These are phyloP conservation scores for Myopa testacea DNA, from an alignment of 2,888 invertebrate genomes.

Conservation along the genomic window DNA sequence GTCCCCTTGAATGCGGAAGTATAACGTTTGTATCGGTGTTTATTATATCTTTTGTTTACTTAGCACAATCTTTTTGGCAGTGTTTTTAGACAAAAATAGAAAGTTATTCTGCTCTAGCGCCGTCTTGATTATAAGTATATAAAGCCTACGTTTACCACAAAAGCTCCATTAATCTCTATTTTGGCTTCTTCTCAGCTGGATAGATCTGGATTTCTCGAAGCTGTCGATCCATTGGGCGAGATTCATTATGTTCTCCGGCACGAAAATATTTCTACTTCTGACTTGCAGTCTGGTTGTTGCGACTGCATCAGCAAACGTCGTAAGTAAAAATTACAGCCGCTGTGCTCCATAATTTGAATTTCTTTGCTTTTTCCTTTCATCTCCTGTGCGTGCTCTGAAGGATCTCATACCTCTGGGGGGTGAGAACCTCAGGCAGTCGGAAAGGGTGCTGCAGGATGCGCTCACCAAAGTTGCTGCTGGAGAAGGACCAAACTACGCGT, in stretches of 20 bases:
- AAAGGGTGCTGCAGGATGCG: slow-evolving; percentile 45
- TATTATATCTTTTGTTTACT: no score
- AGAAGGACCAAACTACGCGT: slow-evolving; percentile 50
- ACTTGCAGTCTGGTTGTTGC: slow-evolving; percentile 1
- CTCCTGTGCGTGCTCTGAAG: slow-evolving; percentile 4
- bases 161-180: no score
- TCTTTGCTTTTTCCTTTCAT: background rate
- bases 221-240: background rate
- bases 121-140: no score
- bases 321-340: background rate
- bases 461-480: slow-evolving; percentile 47
- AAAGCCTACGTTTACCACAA: no score
- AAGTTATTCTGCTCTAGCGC: no score
- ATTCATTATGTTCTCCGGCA: background rate
- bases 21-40: no score
- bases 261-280: background rate
- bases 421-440: slow-evolving; percentile 44
- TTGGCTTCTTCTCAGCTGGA: no score
- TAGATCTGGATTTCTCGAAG: no score
- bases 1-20: no score
- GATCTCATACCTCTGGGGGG: slow-evolving; percentile 40
- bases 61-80: no score
- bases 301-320: background rate
- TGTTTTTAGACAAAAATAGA: no score
- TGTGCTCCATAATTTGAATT: background rate